Evolutionary conservation across 2,888 invertebrate species (phyloP), one percentile per base, ranked within the genome.

Genomic region (Drosophila diplacantha): DNA sequence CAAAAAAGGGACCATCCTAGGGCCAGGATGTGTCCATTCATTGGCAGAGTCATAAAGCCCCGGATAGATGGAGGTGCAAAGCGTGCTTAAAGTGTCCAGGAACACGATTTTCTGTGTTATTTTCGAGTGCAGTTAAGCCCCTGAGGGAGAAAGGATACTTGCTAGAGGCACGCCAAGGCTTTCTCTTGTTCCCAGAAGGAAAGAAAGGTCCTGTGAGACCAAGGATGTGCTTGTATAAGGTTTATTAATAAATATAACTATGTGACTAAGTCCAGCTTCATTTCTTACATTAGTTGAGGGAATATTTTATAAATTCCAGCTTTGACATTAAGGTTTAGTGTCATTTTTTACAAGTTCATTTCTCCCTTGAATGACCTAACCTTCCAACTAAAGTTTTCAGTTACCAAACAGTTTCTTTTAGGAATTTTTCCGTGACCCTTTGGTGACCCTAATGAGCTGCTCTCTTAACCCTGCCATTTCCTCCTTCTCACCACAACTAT

Each of bases 401-500:
- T 16, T 12, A 1, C 26, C 1, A 1, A 16, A 0, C 6, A 43
- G 5, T 16, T 43, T 16, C 6, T 12, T 16, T 14, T 38, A 3
- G 16, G 11, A 16, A 26, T 16, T 41, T 41, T 16, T 26, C 6
- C 5, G 49, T 35, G 49, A 49, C 46, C 46, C 32, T 32, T 46
- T 46, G 9, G 52, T 16, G 34, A 26, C 31, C 37, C 44, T 60
- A 60, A 60, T 62, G 60, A 60, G 60, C 58, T 41, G 26, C 14
- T 22, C n/a, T 5, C 29, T 18, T 18, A 18, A 5, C 18, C 37
- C 14, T 29, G 8, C 14, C 14, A 22, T 22, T 4, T 9, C 29
- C 29, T 20, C 7, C 3, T 22, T 14, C 11, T 5, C 46, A 3
- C 78, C 71, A 43, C 76, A 79, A 76, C 68, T 76, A 79, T 75